Evolutionary conservation across 1,140 invertebrate genomes (phyloP), one percentile per base, ranked within the genome.

Genomic region (Ooceraea biroi): DNA sequence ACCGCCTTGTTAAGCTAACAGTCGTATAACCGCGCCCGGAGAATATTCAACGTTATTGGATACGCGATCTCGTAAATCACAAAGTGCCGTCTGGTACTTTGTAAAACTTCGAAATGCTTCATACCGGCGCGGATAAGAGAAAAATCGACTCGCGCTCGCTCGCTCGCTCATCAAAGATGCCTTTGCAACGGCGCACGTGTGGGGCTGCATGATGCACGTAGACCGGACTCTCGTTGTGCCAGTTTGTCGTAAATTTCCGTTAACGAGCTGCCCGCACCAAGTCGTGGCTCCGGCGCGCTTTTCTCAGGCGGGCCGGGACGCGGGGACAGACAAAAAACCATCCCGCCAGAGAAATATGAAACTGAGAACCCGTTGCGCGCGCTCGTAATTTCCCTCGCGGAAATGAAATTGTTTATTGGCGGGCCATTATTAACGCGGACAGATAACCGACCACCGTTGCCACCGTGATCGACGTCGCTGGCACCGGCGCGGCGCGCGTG

Each of bases 21-120:
- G 87, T 88, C 84, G 72, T 58, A 65, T 50, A 85, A 83, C 77
- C 80, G 80, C 87, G 72, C 69, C 74, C 87, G 60, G 69, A 52
- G 85, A 89, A 89, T 89, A 89, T 89, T 89, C 85, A 88, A 89
- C 89, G 87, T 89, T 89, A 89, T 89, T 86, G 87, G 87, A 86
- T 86, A 86, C 83, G 85, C 87, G 88, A 89, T 89, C 88, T 89
- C 87, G 85, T 89, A 89, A 89, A 89, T 89, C 87, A 89, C 55
- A 48, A 41, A 22, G 63, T 46, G 83, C 68, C 58, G 78, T 50
- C 60, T 27, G 58, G 71, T 44, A 88, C 87, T 86, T 89, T 68
- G 88, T 86, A 69, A 85, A 86, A 84, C 63, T 89, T 80, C 68
- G 74, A 76, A 76, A 83, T 85, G 74, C 77, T 11, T 30, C 17